These are phyloP conservation scores for Catagonus wagneri DNA, from an alignment of 2,113 vertebrate species.

Conservation along the genomic window DNA sequence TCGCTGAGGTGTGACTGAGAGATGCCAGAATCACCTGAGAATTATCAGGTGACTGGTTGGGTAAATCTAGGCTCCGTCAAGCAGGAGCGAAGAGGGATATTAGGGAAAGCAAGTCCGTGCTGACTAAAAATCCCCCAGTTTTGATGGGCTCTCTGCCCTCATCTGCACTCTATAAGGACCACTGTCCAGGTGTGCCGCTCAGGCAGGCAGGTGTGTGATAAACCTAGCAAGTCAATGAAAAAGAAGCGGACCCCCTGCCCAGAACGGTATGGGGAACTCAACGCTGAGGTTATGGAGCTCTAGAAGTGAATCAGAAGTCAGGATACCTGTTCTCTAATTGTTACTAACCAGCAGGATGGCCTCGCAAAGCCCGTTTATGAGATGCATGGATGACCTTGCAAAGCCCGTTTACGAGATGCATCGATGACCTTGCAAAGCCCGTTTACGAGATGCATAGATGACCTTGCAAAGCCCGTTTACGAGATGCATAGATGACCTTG, in stretches of 20 bases:
- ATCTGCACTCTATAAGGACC: not conserved
- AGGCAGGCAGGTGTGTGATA: not conserved
- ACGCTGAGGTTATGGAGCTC: not conserved
- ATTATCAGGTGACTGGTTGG: not conserved
- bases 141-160: accelerated
- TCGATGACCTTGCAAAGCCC: not conserved
- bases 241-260: not conserved
- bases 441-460: no score
- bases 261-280: not conserved
- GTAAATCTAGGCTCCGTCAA: not conserved
- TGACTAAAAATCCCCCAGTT: not conserved
- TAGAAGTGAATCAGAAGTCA: not conserved
- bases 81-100: not conserved
- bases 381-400: no score
- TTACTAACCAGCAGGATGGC: not conserved
- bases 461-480: not conserved
- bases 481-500: no score
- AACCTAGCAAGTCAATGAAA: not conserved
- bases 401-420: no score
- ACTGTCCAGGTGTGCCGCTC: not conserved
- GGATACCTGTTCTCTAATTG: not conserved
- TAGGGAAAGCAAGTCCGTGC: not conserved
- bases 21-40: not conserved
- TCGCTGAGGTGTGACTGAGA: not conserved
- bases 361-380: not conserved